Conservation (phyloP, 64 coral and sea anemone species). For the Pocillopora damicornis region DNA sequence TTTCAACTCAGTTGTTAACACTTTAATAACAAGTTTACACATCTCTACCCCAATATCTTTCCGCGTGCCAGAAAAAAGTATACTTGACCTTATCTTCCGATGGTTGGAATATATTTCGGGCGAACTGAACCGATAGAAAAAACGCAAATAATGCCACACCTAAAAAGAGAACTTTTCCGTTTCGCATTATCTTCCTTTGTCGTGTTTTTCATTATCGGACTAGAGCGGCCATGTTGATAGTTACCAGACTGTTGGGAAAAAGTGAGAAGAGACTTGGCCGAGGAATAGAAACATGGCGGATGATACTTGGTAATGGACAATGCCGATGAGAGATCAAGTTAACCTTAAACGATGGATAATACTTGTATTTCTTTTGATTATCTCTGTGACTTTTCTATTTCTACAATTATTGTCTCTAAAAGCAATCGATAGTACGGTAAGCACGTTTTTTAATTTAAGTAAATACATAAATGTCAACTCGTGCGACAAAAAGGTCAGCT, state of each 20-base stretch:
- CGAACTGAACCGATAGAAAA: background rate
- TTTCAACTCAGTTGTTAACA: too few species aligned
- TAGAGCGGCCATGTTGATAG: background rate
- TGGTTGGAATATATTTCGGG: background rate
- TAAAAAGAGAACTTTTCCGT: background rate
- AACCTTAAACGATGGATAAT: slow-evolving; percentile 15
- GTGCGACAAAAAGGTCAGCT: background rate
- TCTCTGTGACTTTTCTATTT: slow-evolving; percentile 46
- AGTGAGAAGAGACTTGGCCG: background rate
- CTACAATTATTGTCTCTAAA: slow-evolving; percentile 51
- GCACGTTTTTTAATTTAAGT: background rate
- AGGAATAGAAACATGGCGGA: slow-evolving; percentile 33
- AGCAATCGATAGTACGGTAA: slow-evolving; percentile 48
- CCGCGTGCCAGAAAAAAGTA: background rate
- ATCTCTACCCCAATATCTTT: background rate
- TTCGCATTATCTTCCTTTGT: background rate
- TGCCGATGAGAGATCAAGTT: background rate
- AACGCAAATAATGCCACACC: background rate
- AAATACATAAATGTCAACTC: background rate
- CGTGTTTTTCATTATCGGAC: too few species aligned
- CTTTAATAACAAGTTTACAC: background rate
- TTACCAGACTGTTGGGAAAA: background rate
- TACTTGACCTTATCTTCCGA: background rate
- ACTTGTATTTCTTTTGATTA: slow-evolving; percentile 39
- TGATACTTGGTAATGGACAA: background rate